These are phyloP conservation scores for Agrotis segetum DNA, from an alignment of 2,888 invertebrate species.

Conservation along the genomic window DNA sequence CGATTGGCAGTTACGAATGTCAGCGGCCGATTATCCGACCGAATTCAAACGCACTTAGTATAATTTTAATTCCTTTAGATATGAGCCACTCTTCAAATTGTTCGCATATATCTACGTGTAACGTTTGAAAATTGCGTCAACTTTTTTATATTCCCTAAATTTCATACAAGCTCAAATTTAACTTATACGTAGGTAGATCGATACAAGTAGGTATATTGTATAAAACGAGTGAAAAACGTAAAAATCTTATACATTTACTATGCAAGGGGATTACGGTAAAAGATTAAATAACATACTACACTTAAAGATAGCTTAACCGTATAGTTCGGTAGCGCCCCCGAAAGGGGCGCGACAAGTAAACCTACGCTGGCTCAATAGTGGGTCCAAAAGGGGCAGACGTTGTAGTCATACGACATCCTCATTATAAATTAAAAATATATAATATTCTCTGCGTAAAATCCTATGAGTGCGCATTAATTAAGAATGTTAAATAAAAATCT, in stretches of 20 bases:
- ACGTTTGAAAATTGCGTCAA: conserved; percentile 73
- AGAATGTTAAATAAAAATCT: too few relatives aligned
- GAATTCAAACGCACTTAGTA: conserved; percentile 68
- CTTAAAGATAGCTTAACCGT: conserved; percentile 90
- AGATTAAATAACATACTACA: conserved; percentile 87
- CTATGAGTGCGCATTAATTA: too few relatives aligned
- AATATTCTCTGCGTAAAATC: too few relatives aligned
- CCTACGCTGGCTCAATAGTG: too few relatives aligned
- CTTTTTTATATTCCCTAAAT: conserved; percentile 74
- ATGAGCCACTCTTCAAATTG: conserved; percentile 70
- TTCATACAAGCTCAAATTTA: conserved; percentile 90
- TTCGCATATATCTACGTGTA: conserved; percentile 74
- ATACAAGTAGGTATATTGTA: conserved; percentile 89
- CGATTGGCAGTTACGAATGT: conserved; percentile 85
- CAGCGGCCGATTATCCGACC: conserved; percentile 69
- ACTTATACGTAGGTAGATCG: conserved; percentile 87
- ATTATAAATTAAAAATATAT: too few relatives aligned
- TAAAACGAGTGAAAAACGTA: conserved; percentile 91
- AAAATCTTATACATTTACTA: conserved; percentile 86
- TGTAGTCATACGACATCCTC: too few relatives aligned
- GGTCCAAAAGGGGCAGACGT: too few relatives aligned
- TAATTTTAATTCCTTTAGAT: conserved; percentile 65
- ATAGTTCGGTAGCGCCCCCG: too few relatives aligned
- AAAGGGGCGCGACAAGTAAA: too few relatives aligned
- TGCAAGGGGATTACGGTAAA: conserved; percentile 88